Conservation (phyloP, 2,113 vertebrate genomes). For the Pomatostomus ruficeps region DNA sequence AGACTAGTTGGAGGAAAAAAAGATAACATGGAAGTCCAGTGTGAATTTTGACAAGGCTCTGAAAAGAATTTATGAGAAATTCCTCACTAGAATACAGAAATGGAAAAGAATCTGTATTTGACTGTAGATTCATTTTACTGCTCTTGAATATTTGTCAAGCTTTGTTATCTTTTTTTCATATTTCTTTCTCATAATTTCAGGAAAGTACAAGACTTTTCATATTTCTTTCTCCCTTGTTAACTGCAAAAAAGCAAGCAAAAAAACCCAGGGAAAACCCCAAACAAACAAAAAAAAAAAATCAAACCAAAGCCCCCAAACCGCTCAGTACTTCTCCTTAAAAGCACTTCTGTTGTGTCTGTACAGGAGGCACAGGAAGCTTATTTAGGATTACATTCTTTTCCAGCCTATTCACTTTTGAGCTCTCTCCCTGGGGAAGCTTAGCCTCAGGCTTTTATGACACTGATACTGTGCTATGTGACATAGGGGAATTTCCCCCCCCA, state of each 20-base stretch:
- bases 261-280: neutral
- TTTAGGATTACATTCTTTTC: slow-evolving; percentile 20
- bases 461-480: neutral
- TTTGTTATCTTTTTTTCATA: neutral
- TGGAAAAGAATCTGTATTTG: neutral
- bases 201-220: neutral
- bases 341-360: neutral
- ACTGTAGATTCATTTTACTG: neutral
- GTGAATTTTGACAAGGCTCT: neutral
- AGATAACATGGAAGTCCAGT: neutral
- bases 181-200: neutral
- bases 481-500: neutral
- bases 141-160: neutral
- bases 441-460: neutral
- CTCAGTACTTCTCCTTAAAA: neutral
- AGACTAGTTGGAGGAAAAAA: neutral
- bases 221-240: neutral
- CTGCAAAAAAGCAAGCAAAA: neutral
- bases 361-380: neutral
- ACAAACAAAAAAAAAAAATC: neutral
- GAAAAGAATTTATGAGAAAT: neutral
- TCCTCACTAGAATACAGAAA: neutral
- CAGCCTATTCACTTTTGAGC: slow-evolving; percentile 1
- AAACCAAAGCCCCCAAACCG: neutral
- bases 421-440: slow-evolving; percentile 22